These are phyloP conservation scores for Psittacula echo DNA, from an alignment of 2,797 vertebrate genomes.

Conservation along the genomic window DNA sequence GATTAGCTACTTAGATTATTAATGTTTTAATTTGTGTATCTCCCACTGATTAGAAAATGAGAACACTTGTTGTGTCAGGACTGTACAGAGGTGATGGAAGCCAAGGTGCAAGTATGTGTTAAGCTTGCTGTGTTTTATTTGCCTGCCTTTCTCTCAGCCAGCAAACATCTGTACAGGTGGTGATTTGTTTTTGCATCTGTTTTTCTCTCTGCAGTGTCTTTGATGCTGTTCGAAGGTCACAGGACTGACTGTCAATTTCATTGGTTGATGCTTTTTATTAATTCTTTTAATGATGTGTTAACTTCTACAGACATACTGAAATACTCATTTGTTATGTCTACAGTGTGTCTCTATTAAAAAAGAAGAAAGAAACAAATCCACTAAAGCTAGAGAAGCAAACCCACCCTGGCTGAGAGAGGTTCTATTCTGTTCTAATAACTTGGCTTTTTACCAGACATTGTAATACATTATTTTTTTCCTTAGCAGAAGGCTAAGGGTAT, in stretches of 20 bases:
- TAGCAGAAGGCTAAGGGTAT: conserved; percentile 29
- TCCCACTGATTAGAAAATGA: neutral
- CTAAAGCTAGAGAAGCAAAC: conserved; percentile 22
- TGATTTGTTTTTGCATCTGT: neutral
- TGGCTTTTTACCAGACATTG: conserved; percentile 44
- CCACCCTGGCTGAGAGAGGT: conserved; percentile 19
- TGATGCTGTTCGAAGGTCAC: conserved; percentile 43
- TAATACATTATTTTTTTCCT: conserved; percentile 25
- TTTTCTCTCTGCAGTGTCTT: conserved; percentile 18
- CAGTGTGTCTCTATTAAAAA: neutral
- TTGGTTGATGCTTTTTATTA: conserved; percentile 30
- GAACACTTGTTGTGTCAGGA: neutral
- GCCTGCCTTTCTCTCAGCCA: neutral
- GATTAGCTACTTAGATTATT: neutral
- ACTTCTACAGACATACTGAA: conserved; percentile 13
- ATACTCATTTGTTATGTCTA: conserved; percentile 12
- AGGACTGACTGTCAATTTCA: conserved; percentile 10
- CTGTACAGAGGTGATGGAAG: neutral
- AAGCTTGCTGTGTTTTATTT: neutral
- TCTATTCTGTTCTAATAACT: conserved; percentile 53
- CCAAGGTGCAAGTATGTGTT: neutral
- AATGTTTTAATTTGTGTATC: neutral
- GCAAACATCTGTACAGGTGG: neutral
- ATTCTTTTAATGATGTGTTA: conserved; percentile 38
- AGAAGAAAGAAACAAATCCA: neutral